Conservation (phyloP, 2,888 invertebrate genomes). For the Coremacera marginata region DNA sequence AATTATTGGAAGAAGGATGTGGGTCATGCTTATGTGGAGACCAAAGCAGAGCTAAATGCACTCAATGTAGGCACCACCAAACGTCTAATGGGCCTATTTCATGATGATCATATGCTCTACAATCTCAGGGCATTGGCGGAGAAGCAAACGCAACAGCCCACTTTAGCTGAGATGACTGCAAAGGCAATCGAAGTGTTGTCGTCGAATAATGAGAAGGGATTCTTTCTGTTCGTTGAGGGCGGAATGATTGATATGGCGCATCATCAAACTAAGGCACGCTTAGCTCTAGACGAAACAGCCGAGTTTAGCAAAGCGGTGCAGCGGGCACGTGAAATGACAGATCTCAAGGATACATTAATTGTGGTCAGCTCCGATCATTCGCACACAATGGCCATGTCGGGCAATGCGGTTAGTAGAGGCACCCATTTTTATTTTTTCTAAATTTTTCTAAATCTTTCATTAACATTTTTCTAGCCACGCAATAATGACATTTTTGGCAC, state of each 20-base stretch:
- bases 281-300: slow-evolving; percentile 69
- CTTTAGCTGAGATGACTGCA: slow-evolving; percentile 82
- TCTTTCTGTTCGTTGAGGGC: slow-evolving; percentile 43
- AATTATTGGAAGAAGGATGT: slow-evolving; percentile 73
- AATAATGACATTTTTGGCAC: slow-evolving; percentile 61
- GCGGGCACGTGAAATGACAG: slow-evolving; percentile 74
- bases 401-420: slow-evolving; percentile 71
- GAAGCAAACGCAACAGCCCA: slow-evolving; percentile 70
- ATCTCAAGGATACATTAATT: slow-evolving; percentile 79
- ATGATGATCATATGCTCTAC: slow-evolving; percentile 77
- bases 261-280: slow-evolving; percentile 61
- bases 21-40: slow-evolving; percentile 71
- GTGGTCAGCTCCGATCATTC: slow-evolving; percentile 87
- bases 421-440: background rate
- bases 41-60: slow-evolving; percentile 69
- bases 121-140: slow-evolving; percentile 74
- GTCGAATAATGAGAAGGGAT: slow-evolving; percentile 35
- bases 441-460: background rate
- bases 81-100: slow-evolving; percentile 77
- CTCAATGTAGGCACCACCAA: slow-evolving; percentile 70
- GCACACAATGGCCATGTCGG: slow-evolving; percentile 80
- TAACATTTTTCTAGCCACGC: slow-evolving; percentile 49
- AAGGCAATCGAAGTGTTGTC: slow-evolving; percentile 78
- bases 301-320: slow-evolving; percentile 81
- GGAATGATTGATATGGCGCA: slow-evolving; percentile 56